Evolutionary conservation across 2,888 invertebrate species (phyloP).

Genomic region (Ormia ochracea): DNA sequence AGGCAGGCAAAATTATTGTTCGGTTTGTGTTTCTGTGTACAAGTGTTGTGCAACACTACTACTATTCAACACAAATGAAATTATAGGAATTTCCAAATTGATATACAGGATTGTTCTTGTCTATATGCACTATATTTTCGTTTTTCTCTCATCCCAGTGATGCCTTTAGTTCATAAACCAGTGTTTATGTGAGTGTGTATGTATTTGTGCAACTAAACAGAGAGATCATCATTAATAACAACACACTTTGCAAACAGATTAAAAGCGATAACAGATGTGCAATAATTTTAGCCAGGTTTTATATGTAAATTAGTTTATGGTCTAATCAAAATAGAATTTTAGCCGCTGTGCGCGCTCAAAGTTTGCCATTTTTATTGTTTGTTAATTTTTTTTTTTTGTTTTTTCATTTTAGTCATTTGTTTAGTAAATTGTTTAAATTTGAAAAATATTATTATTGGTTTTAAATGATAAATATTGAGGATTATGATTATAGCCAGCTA

Average conservation of each 20-base stretch:
- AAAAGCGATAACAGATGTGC: conserved; percentile 64
- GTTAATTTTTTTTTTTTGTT: not conserved
- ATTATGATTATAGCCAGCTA: conserved; percentile 21
- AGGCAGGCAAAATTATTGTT: conserved; percentile 24
- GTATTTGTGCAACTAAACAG: conserved; percentile 17
- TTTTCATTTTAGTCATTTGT: conserved; percentile 32
- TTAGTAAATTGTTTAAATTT: conserved; percentile 52
- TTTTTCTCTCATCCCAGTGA: not conserved
- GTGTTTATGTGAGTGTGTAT: not conserved
- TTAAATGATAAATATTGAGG: conserved; percentile 51
- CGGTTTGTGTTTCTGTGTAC: conserved; percentile 15
- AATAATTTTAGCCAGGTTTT: conserved; percentile 60
- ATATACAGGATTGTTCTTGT: conserved; percentile 34
- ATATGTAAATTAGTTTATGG: conserved; percentile 63
- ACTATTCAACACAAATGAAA: conserved; percentile 41
- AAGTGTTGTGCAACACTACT: not conserved
- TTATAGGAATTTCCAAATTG: conserved; percentile 58
- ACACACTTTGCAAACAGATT: conserved; percentile 64
- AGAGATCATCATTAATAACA: conserved; percentile 64
- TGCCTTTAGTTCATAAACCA: conserved; percentile 28
- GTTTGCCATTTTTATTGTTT: not conserved
- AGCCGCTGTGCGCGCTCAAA: conserved; percentile 30
- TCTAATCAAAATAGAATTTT: conserved; percentile 63
- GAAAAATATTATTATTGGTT: conserved; percentile 43
- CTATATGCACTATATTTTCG: not conserved